Evolutionary conservation across 2,888 invertebrate species (phyloP), one percentile per base, ranked within the genome.

Genomic region (Eucera pruinosa): DNA sequence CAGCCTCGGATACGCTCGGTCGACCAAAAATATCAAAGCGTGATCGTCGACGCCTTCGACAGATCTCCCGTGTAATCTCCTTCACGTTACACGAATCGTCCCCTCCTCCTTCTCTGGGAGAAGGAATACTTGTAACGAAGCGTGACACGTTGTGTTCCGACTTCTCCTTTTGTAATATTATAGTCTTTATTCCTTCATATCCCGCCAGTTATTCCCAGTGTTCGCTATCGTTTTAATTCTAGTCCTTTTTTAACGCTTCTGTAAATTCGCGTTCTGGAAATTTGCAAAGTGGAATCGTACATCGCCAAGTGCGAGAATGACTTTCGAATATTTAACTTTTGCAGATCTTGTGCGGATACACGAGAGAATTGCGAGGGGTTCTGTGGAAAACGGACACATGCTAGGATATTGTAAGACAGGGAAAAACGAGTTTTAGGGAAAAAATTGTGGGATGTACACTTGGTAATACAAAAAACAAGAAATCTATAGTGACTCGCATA

Each of bases 11-110:
- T 68, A 48, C 58, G 50, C 61, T 75, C 47, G 57, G 66, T 62
- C 71, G 58, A 64, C 69, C 65, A 66, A 86, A 83, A 83, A 82
- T 82, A 82, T 74, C 72, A 64, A 77, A 85, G 68, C 83, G 71
- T 52, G 67, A 80, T 77, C 73, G 64, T 58, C 61, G 55, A 71
- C 75, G 50, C 61, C 47, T 61, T 52, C 47, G 67, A 70, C 67
- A 45, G 43, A 67, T 69, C 57, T 60, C 27, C 48, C 68, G 33
- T 69, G 65, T 78, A 77, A 78, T 77, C 79, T 70, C 3, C 50
- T 39, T 39, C 48, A 11, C 47, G 58, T 39, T 64, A 54, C 39
- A 66, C 65, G 47, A 62, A 45, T 43, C 41, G 15, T 15, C 2
- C 43, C 36, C 52, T 23, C 33, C 25, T 13, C n/a, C 33, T n/a